Conservation (phyloP, 1,140 invertebrate species). For the Bombus impatiens region DNA sequence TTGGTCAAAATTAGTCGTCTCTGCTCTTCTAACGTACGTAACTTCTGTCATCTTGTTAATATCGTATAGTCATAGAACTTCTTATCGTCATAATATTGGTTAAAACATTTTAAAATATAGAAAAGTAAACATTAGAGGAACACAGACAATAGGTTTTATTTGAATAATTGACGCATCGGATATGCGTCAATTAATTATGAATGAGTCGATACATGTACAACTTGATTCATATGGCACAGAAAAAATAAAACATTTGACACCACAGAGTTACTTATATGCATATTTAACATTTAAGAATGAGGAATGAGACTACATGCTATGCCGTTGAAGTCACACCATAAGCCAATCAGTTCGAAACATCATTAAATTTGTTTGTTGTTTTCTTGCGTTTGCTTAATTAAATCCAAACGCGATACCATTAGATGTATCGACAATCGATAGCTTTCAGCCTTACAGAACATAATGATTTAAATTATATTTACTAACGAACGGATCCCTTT, state of each 20-base stretch:
- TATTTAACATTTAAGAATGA: constrained; percentile 25
- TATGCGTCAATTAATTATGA: constrained; percentile 4
- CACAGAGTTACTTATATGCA: constrained; percentile 22
- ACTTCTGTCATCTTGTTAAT: not conserved
- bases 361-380: not conserved
- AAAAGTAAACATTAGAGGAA: not conserved
- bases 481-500: constrained; percentile 1
- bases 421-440: not conserved
- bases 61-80: no score
- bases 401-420: constrained; percentile 13
- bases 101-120: not conserved
- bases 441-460: not conserved
- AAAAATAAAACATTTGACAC: constrained; percentile 55
- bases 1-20: not conserved
- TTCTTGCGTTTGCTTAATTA: not conserved
- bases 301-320: constrained; percentile 23
- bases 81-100: no score
- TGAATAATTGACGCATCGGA: not conserved
- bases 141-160: not conserved
- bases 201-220: constrained; percentile 65
- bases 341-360: not conserved
- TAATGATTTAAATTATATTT: constrained; percentile 32
- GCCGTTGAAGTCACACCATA: constrained; percentile 21
- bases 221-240: constrained; percentile 74
- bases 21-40: not conserved